Conservation (phyloP, 2,113 vertebrate species). For the Globicephala melas region DNA sequence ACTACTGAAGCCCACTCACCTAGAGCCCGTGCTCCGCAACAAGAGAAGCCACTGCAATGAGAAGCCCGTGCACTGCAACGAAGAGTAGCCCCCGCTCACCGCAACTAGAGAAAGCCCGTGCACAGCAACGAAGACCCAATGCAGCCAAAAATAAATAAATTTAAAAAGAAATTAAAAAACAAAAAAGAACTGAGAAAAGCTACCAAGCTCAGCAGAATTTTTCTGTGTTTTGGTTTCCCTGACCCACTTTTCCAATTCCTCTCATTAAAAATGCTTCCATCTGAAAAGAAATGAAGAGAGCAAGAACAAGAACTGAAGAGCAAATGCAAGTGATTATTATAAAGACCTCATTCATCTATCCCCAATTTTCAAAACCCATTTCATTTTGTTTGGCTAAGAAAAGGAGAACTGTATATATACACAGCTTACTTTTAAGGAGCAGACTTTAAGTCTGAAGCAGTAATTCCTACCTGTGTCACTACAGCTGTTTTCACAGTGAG, state of each 20-base stretch:
- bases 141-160: too few relatives aligned
- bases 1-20: too few relatives aligned
- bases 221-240: background rate
- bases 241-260: slow-evolving; percentile 46
- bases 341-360: slow-evolving; percentile 53
- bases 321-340: slow-evolving; percentile 46
- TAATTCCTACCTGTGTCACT: slow-evolving; percentile 29
- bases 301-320: slow-evolving; percentile 25
- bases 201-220: slow-evolving; percentile 45
- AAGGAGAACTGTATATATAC: background rate
- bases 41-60: too few relatives aligned
- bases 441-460: slow-evolving; percentile 54
- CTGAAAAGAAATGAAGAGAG: slow-evolving; percentile 32
- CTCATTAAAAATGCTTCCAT: slow-evolving; percentile 59
- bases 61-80: too few relatives aligned
- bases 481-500: background rate
- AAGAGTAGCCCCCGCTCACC: too few relatives aligned
- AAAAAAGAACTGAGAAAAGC: slow-evolving; percentile 33
- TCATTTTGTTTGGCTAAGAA: slow-evolving; percentile 35
- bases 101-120: too few relatives aligned
- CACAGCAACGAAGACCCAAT: too few relatives aligned
- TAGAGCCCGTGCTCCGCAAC: too few relatives aligned
- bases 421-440: slow-evolving; percentile 30
- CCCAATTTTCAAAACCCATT: slow-evolving; percentile 18
- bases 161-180: too few relatives aligned